Evolutionary conservation across 2,888 invertebrate genomes (phyloP).

Genomic region (Luperina testacea): DNA sequence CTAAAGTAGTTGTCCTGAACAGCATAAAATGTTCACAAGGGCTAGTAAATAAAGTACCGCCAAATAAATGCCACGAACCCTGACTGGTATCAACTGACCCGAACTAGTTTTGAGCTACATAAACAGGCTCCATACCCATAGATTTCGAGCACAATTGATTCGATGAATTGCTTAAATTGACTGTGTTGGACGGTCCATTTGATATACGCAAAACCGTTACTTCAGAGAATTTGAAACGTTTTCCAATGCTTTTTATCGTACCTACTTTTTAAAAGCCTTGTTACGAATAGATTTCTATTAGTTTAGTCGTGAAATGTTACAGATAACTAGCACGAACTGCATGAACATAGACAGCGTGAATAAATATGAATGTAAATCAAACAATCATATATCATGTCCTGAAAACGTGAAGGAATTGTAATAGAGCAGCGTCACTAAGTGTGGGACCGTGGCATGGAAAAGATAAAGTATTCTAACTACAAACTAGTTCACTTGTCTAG

Average conservation of each 20-base stretch:
- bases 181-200: slow-evolving; percentile 21
- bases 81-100: slow-evolving; percentile 35
- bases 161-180: slow-evolving; percentile 46
- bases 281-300: slow-evolving; percentile 39
- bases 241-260: slow-evolving; percentile 23
- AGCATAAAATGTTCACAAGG: background rate
- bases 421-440: slow-evolving; percentile 56
- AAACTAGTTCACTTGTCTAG: slow-evolving; percentile 50
- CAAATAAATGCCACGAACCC: background rate
- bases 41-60: background rate
- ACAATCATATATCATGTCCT: slow-evolving; percentile 59
- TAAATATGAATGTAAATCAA: slow-evolving; percentile 49
- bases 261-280: slow-evolving; percentile 15
- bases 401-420: slow-evolving; percentile 51
- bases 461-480: slow-evolving; percentile 41
- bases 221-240: slow-evolving; percentile 14
- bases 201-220: slow-evolving; percentile 26
- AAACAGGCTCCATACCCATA: slow-evolving; percentile 37
- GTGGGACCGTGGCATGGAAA: slow-evolving; percentile 38
- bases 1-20: background rate
- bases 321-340: slow-evolving; percentile 39
- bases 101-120: slow-evolving; percentile 39
- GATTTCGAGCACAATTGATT: slow-evolving; percentile 46
- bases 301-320: slow-evolving; percentile 36
- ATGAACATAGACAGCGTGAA: slow-evolving; percentile 34